Evolutionary conservation across 2,888 invertebrate genomes (phyloP).

Genomic region (Lordiphosa andalusiaca): DNA sequence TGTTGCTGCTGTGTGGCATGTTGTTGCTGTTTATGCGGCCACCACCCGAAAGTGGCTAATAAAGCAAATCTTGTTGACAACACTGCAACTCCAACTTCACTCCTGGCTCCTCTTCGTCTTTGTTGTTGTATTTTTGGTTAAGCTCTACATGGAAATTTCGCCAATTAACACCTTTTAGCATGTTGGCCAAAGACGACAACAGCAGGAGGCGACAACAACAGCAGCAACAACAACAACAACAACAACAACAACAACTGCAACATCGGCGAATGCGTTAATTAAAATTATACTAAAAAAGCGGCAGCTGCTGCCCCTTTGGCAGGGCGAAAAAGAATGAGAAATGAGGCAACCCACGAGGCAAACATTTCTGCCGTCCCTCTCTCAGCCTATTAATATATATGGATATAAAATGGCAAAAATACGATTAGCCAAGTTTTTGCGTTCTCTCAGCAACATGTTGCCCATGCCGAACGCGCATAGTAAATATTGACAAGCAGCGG

Average conservation of each 20-base stretch:
- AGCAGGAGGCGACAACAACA: conserved; percentile 46
- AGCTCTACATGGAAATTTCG: conserved; percentile 77
- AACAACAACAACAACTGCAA: conserved; percentile 52
- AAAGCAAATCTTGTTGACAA: conserved; percentile 80
- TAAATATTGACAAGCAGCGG: conserved; percentile 62
- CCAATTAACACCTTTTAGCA: conserved; percentile 79
- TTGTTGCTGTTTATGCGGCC: conserved; percentile 57
- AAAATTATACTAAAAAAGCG: conserved; percentile 54
- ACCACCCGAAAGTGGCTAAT: conserved; percentile 79
- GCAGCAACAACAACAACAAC: conserved; percentile 36
- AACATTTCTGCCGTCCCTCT: conserved; percentile 35
- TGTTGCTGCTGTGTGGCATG: conserved; percentile 51
- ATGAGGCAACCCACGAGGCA: conserved; percentile 50
- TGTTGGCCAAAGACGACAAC: conserved; percentile 68
- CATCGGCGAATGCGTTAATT: conserved; percentile 52
- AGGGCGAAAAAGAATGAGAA: conserved; percentile 46
- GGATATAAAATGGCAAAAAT: conserved; percentile 68
- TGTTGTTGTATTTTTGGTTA: conserved; percentile 54
- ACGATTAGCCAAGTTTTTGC: conserved; percentile 64
- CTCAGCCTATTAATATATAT: conserved; percentile 66
- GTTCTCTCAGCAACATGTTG: conserved; percentile 61
- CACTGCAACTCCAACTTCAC: conserved; percentile 37
- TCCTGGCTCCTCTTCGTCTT: conserved; percentile 20
- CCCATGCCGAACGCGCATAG: conserved; percentile 58
- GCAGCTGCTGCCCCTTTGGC: conserved; percentile 20